These are phyloP conservation scores for Oreochromis grahami DNA, from an alignment of 2,797 vertebrate species.

Conservation along the genomic window DNA sequence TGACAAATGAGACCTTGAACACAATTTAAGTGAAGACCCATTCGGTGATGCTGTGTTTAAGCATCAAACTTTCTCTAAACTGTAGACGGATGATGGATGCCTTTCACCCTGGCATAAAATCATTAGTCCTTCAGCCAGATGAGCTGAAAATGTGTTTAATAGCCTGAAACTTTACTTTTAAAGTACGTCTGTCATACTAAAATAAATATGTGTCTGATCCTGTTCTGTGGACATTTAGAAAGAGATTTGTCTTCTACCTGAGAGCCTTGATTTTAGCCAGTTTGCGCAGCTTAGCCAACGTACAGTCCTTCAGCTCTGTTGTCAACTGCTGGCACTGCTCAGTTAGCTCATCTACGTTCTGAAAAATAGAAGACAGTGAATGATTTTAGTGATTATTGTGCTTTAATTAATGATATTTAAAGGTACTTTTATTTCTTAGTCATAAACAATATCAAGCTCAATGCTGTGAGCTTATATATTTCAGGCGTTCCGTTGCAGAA, in stretches of 20 bases:
- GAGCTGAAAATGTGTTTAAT: background rate
- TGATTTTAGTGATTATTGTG: background rate
- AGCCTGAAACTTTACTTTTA: background rate
- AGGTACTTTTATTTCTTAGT: background rate
- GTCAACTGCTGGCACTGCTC: background rate
- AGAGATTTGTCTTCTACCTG: background rate
- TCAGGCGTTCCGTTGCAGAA: background rate
- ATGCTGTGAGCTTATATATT: rapidly evolving
- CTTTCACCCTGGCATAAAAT: rapidly evolving
- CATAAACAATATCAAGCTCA: background rate
- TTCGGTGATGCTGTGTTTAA: rapidly evolving
- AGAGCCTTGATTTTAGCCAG: background rate
- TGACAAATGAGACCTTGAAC: background rate
- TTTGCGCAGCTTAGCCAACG: background rate
- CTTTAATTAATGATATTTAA: background rate
- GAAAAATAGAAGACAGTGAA: background rate
- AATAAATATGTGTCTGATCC: background rate
- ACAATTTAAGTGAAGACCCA: rapidly evolving
- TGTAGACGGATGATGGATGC: background rate
- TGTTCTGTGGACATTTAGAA: background rate
- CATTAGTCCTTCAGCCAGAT: background rate
- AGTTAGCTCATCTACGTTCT: background rate
- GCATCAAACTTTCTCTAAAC: background rate
- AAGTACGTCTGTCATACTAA: background rate
- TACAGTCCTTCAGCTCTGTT: rapidly evolving